phyloP scores from a whole-genome alignment of 2,888 invertebrate species.

The Hemaris fuciformis region DNA sequence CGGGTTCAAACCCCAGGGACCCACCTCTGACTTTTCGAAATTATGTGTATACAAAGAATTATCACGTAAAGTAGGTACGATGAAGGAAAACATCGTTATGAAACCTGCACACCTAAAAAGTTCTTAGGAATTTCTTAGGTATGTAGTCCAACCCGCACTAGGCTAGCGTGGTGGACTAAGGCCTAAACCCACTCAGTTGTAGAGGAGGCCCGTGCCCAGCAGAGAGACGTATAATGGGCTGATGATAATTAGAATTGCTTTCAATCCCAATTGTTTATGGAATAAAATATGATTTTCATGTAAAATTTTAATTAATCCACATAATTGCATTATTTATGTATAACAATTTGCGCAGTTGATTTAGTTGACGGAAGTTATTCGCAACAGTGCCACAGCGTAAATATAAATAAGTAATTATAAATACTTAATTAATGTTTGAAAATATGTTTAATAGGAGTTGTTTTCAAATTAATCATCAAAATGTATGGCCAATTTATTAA shows the following conservation, averaged over 20 bases:
- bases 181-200: no score
- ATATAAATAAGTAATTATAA: neutral
- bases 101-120: no score
- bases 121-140: no score
- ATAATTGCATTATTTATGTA: neutral
- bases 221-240: no score
- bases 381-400: neutral
- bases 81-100: neutral
- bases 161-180: no score
- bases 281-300: neutral
- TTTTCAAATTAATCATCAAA: neutral
- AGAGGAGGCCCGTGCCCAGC: no score
- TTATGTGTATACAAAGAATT: no score
- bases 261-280: neutral
- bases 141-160: no score
- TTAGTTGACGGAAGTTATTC: neutral
- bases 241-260: no score
- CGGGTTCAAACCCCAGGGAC: no score
- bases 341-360: neutral
- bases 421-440: neutral
- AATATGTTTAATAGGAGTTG: neutral
- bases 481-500: no score
- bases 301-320: neutral
- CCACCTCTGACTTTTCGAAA: no score
- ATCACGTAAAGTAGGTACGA: neutral